Percentiles rank a stretch among this genome's conserved stretches.
phyloP scores from a whole-genome alignment of 2,888 invertebrate species.

The Endotricha flammealis region DNA sequence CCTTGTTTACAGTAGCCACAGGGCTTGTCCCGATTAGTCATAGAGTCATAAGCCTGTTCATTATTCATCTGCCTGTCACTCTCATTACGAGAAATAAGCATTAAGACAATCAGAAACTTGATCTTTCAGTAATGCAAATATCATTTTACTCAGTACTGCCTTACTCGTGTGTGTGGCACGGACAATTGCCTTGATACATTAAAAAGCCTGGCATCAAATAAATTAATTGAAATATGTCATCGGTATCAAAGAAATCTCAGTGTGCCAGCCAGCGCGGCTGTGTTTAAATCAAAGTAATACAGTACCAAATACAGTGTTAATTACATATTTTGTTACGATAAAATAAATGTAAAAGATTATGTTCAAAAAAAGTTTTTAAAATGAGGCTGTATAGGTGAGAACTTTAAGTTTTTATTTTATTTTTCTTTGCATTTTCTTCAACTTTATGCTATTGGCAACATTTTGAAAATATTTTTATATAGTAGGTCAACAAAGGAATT shows the following conservation, averaged over 20 bases:
- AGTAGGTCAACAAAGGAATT: too few relatives aligned
- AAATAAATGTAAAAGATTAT: conserved; percentile 4
- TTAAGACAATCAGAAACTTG: too few relatives aligned
- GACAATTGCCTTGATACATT: conserved; percentile 26
- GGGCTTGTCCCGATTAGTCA: too few relatives aligned
- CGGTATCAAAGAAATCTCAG: conserved; percentile 41
- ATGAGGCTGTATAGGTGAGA: conserved; percentile 10
- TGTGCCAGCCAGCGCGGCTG: conserved; percentile 21
- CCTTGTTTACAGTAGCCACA: too few relatives aligned
- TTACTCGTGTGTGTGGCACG: conserved; percentile 7
- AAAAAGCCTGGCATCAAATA: conserved; percentile 42
- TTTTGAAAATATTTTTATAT: too few relatives aligned
- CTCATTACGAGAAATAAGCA: too few relatives aligned
- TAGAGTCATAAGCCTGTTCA: too few relatives aligned
- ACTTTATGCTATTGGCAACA: too few relatives aligned
- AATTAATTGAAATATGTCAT: conserved; percentile 65
- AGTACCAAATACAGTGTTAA: conserved; percentile 5
- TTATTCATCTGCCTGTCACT: too few relatives aligned
- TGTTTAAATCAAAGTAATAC: conserved; percentile 9
- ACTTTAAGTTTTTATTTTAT: neutral
- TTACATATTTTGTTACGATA: neutral
- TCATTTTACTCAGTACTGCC: conserved; percentile 1
- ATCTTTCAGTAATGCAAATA: too few relatives aligned
- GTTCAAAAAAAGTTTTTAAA: neutral
- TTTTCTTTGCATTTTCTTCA: too few relatives aligned